Evolutionary conservation across 2,888 invertebrate species (phyloP).

Genomic region (Coronaproctus castanopsis): DNA sequence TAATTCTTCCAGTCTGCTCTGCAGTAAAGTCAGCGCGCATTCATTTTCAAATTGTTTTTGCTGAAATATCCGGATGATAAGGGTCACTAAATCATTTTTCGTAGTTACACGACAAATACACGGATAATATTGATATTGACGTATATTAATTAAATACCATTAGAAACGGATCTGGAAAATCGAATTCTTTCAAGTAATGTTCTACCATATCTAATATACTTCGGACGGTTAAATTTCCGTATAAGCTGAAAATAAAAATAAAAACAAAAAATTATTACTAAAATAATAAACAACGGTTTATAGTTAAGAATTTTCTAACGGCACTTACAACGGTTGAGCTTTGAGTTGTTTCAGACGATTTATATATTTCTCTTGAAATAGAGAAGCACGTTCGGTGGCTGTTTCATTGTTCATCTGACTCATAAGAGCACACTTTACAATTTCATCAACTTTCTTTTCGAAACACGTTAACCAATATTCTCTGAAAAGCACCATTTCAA

Average conservation of each 20-base stretch:
- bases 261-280: constrained; percentile 4
- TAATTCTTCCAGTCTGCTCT: constrained; percentile 28
- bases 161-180: constrained; percentile 69
- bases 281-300: constrained; percentile 3
- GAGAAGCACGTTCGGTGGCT: constrained; percentile 54
- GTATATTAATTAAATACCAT: constrained; percentile 29
- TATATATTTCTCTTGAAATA: constrained; percentile 64
- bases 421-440: constrained; percentile 57
- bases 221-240: constrained; percentile 68
- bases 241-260: constrained; percentile 32
- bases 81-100: too few relatives aligned
- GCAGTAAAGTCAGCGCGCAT: constrained; percentile 48
- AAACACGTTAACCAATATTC: constrained; percentile 84
- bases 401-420: constrained; percentile 56
- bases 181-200: constrained; percentile 70
- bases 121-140: too few relatives aligned
- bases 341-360: constrained; percentile 52
- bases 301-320: neutral
- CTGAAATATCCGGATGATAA: too few relatives aligned
- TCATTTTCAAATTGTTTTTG: constrained; percentile 79
- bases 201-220: constrained; percentile 79
- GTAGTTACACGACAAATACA: too few relatives aligned
- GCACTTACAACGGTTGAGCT: constrained; percentile 56
- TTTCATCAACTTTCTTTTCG: constrained; percentile 64
- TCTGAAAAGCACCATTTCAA: constrained; percentile 26